Conservation (phyloP, 1,140 invertebrate genomes). For the Drosophila asahinai region DNA sequence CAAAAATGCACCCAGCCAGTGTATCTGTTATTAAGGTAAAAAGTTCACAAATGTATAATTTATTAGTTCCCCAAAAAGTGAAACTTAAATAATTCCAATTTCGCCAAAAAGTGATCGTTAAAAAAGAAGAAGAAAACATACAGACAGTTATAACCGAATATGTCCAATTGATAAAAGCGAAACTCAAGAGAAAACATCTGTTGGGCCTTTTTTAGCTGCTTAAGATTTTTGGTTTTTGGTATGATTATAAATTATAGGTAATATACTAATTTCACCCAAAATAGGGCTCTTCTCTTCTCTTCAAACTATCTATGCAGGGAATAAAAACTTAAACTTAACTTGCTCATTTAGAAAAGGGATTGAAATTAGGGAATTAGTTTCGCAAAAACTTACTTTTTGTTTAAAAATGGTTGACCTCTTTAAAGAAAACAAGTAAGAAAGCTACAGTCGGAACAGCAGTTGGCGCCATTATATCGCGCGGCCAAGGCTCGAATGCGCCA, state of each 20-base stretch:
- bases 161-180: slow-evolving; percentile 24
- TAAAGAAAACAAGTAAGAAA: no score
- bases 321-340: no score
- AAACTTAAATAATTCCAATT: slow-evolving; percentile 17
- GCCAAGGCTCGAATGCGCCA: no score
- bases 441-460: no score
- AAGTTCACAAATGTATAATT: slow-evolving; percentile 8
- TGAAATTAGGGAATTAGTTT: no score
- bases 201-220: not conserved
- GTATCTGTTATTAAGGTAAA: not conserved
- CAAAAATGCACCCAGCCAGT: not conserved
- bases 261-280: not conserved
- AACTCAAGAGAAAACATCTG: slow-evolving; percentile 14
- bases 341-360: not conserved
- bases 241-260: not conserved
- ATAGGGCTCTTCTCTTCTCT: not conserved
- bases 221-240: not conserved
- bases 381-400: no score
- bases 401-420: no score
- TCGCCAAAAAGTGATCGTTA: slow-evolving; percentile 9
- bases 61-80: slow-evolving; percentile 18
- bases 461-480: no score
- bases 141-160: slow-evolving; percentile 10
- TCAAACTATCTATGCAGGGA: not conserved
- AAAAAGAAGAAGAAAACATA: not conserved